Base-by-base conservation (phyloP, 2,113 vertebrate genomes). In the Lamprologus lemairii region DNA sequence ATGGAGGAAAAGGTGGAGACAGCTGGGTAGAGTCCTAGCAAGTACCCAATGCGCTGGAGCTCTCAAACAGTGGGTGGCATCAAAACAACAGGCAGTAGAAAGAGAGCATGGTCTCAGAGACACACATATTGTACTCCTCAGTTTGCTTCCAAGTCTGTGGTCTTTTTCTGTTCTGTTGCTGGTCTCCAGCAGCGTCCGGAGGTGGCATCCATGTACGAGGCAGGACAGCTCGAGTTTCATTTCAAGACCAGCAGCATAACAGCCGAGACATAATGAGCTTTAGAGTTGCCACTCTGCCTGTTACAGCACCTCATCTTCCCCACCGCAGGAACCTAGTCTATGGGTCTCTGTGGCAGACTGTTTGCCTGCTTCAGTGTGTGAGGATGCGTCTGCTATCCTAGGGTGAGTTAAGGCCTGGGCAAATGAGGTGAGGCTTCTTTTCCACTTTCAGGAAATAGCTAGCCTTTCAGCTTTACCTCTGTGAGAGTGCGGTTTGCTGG, bases 221-320 rank as follows among this genome's bases (percentile, higher is more conserved):
- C 85, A 82, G 89, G 88, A 49, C 88, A 57, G 90, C 87, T 92
- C 80, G 11, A 87, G 91, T 90, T 93, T 94, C 90, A 93, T 93
- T 94, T 95, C 92, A 87, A 80, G 71, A 91, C 86, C 89, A 54
- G 91, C 91, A 81, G 93, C 91, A 91, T 87, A 81, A 86, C 90
- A 88, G 90, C 78, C 26, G 83, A 93, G 81, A 91, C 91, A 92
- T 94, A 95, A 94, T 94, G 93, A 95, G 95, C 92, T 95, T 91
- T 90, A 93, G 92, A 78, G 82, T 88, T 89, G 92, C 91, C 92
- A 88, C 88, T 94, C 91, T 91, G 89, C 90, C 89, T 92, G 87
- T 93, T 92, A 90, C 90, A 90, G 88, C 80, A 94, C 88, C 93
- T 94, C 95, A 95, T 94, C 93, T 92, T 94, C 87, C 80, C 91